Percentiles rank a stretch among this genome's conserved stretches.
phyloP scores from a whole-genome alignment of 2,113 vertebrate genomes.

The Jaculus jaculus region DNA sequence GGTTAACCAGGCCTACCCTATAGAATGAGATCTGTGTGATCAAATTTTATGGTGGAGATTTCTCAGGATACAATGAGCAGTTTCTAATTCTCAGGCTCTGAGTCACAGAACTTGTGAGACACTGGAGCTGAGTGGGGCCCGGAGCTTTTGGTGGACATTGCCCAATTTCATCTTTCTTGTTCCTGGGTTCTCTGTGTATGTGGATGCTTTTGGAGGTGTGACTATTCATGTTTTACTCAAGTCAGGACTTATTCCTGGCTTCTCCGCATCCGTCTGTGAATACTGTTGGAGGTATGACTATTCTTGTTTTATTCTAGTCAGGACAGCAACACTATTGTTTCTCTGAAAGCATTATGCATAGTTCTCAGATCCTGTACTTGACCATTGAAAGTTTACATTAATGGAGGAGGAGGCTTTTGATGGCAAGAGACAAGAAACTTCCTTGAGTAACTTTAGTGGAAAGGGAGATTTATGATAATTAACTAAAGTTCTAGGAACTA shows the following conservation, averaged over 20 bases:
- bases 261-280: neutral
- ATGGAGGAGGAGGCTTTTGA: neutral
- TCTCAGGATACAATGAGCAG: neutral
- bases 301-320: neutral
- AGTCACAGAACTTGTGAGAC: neutral
- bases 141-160: neutral
- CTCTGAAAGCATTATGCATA: neutral
- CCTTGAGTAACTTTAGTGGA: neutral
- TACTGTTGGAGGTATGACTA: neutral
- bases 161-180: neutral
- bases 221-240: neutral
- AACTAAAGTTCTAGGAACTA: neutral
- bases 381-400: neutral
- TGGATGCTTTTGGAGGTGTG: too few relatives aligned
- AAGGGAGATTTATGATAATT: neutral
- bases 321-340: neutral
- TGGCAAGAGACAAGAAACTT: conserved; percentile 25
- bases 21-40: neutral
- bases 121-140: neutral
- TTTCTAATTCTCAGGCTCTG: neutral
- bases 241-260: neutral
- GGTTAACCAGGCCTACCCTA: neutral
- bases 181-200: neutral
- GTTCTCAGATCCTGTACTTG: neutral
- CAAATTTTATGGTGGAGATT: neutral